phyloP scores from a whole-genome alignment of 2,797 vertebrate species.

The Esox lucius region DNA sequence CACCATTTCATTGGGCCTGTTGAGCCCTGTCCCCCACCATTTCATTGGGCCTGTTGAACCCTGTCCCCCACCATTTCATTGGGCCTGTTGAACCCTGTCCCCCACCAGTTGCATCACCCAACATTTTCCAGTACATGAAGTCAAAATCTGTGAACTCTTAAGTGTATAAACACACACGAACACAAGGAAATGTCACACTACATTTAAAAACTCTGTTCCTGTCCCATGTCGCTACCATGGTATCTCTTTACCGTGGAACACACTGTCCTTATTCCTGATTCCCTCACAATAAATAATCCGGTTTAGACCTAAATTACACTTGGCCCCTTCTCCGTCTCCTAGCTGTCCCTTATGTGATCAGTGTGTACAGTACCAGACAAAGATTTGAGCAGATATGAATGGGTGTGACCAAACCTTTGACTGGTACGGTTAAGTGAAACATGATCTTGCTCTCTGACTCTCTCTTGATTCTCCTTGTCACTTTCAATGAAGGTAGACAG shows the following conservation, averaged over 20 bases:
- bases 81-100: background rate
- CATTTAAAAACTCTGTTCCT: background rate
- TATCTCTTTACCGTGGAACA: background rate
- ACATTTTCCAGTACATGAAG: background rate
- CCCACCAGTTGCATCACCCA: background rate
- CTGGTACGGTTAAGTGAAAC: background rate
- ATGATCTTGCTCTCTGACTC: background rate
- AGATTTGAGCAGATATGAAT: no score
- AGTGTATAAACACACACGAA: background rate
- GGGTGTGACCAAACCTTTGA: no score
- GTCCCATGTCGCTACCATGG: background rate
- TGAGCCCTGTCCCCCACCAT: no score
- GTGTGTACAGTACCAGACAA: background rate
- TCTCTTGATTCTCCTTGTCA: background rate
- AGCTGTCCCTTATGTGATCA: background rate
- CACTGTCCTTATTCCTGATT: background rate
- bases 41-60: no score
- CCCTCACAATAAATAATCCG: background rate
- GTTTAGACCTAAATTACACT: background rate
- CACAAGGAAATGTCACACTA: background rate
- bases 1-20: no score
- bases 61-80: no score
- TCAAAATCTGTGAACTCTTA: background rate
- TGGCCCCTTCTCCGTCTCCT: background rate
- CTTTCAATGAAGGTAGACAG: background rate